Evolutionary conservation across 2,113 vertebrate species (phyloP).

Genomic region (Falcunculus frontatus): DNA sequence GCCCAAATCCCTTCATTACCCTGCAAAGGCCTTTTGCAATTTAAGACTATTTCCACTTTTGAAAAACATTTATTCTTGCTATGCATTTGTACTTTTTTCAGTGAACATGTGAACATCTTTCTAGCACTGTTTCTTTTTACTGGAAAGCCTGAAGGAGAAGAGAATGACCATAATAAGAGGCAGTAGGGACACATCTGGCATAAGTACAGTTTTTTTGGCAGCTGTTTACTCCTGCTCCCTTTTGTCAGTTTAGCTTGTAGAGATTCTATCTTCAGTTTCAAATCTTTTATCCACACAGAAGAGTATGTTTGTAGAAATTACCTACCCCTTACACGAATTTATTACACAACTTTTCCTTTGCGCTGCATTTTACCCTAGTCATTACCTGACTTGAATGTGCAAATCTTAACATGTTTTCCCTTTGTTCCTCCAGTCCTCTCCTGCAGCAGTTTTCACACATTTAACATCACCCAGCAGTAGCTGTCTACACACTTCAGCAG

Average conservation of each 20-base stretch:
- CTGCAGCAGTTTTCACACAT: background rate
- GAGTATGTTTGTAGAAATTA: background rate
- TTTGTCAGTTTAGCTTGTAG: background rate
- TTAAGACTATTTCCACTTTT: background rate
- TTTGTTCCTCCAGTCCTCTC: background rate
- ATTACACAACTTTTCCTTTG: background rate
- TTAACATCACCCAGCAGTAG: background rate
- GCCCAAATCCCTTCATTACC: background rate
- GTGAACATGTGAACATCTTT: background rate
- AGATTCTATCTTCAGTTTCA: background rate
- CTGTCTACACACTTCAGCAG: slow-evolving; percentile 19
- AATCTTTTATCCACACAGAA: background rate
- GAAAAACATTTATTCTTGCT: background rate
- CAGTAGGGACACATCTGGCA: background rate
- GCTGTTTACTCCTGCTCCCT: background rate
- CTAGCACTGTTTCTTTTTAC: background rate
- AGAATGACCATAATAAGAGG: background rate
- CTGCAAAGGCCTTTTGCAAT: background rate
- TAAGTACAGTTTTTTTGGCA: background rate
- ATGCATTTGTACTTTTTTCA: background rate
- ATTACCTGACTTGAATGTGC: background rate
- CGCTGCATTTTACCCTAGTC: background rate
- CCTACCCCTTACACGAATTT: background rate
- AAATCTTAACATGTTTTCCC: background rate
- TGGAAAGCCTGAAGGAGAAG: background rate